A percentile compares a stretch with the other conserved stretches of the same genome.
Evolutionary conservation across 1,140 invertebrate species (phyloP).

Genomic region (Aphis craccivora): DNA sequence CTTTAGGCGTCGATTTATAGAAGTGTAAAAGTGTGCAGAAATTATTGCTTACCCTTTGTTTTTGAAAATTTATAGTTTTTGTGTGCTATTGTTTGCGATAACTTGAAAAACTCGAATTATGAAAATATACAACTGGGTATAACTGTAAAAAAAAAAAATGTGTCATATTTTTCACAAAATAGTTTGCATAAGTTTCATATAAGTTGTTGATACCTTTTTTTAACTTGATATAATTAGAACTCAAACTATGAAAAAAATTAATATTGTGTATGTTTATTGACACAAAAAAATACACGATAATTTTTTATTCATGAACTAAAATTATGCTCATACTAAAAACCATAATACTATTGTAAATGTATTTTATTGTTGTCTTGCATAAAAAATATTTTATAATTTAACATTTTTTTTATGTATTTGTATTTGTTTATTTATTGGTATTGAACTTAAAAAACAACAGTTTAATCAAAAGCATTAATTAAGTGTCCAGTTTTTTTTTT

Average conservation of each 20-base stretch:
- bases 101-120: background rate
- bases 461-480: background rate
- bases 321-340: background rate
- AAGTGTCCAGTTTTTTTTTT: too few species aligned
- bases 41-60: conserved; percentile 49
- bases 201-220: background rate
- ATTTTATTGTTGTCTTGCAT: background rate
- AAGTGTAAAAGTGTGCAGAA: background rate
- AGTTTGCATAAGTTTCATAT: background rate
- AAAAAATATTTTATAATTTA: background rate
- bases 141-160: background rate
- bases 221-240: background rate
- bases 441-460: background rate
- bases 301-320: background rate
- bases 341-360: background rate
- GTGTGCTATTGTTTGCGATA: background rate
- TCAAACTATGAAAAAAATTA: background rate
- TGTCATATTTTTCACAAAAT: background rate
- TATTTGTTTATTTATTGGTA: background rate
- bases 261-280: background rate
- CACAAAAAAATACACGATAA: background rate
- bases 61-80: conserved; percentile 40
- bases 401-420: background rate
- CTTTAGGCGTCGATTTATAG: conserved; percentile 50
- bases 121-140: background rate